phyloP scores from a whole-genome alignment of 2,888 invertebrate species.

The Bembecia ichneumoniformis region DNA sequence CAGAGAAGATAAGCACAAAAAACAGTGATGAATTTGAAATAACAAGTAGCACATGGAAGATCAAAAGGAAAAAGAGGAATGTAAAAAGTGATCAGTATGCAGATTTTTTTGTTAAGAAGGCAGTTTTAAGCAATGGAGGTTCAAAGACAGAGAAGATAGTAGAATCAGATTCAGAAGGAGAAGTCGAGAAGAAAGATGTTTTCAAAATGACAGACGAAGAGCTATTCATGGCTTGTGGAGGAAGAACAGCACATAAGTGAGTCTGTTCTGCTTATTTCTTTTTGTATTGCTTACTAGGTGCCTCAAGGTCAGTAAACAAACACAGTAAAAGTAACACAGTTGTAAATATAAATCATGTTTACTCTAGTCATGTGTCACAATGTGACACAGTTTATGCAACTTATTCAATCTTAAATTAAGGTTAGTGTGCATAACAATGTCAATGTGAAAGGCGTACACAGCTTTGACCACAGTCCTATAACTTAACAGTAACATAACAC shows the following conservation, averaged over 20 bases:
- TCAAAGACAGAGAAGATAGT: constrained; percentile 31
- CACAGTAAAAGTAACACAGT: too few relatives aligned
- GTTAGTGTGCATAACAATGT: too few relatives aligned
- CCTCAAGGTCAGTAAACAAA: too few relatives aligned
- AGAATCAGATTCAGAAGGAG: constrained; percentile 35
- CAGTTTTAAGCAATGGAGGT: constrained; percentile 42
- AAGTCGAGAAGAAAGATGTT: constrained; percentile 25
- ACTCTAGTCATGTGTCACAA: too few relatives aligned
- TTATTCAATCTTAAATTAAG: too few relatives aligned
- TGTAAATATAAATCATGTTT: too few relatives aligned
- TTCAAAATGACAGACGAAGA: constrained; percentile 80
- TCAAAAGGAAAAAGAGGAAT: constrained; percentile 33
- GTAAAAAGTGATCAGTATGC: constrained; percentile 31
- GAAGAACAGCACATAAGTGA: constrained; percentile 88
- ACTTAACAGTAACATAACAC: too few relatives aligned
- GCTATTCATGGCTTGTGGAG: constrained; percentile 83
- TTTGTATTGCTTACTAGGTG: too few relatives aligned
- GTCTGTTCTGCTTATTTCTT: constrained; percentile 26
- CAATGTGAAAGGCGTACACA: too few relatives aligned
- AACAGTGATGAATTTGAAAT: constrained; percentile 42
- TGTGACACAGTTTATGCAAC: too few relatives aligned
- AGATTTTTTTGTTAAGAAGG: constrained; percentile 49
- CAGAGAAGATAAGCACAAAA: constrained; percentile 51
- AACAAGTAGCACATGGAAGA: constrained; percentile 51
- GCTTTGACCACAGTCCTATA: too few relatives aligned